Base-by-base conservation (phyloP, 2,888 invertebrate genomes). In the Listrodromus nycthemerus region DNA sequence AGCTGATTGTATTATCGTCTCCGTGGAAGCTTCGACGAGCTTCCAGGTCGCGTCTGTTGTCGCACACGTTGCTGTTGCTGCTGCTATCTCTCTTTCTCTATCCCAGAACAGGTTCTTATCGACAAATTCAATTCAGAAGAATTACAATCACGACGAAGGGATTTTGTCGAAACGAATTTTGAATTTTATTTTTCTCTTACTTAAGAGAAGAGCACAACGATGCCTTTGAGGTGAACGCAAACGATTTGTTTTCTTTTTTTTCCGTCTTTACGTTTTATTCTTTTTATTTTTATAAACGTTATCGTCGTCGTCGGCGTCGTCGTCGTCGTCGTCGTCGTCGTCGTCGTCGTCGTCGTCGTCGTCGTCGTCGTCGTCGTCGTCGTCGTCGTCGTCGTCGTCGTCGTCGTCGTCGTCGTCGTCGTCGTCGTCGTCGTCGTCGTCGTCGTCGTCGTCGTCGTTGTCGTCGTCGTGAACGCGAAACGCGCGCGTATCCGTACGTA, bases 391-490 rank as follows among this genome's bases (percentile, higher is more conserved):
- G 30, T 30, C 30, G 30, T 30, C 30, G 30, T 65, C 21, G n/a
- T 30, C 27, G 21, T 37, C 3, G 21, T 67, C 24, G n/a, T 37
- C 33, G 66, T 61, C 67, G 61, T 61, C 21, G 70, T 41, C 55
- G 79, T 27, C 4, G 30, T 30, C 30, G 30, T 30, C 30, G 30
- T 30, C 30, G 30, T 65, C 4, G 30, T 30, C 30, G 30, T 30
- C 30, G 30, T 30, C 30, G 30, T 65, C 21, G n/a, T 30, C 27
- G 21, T 37, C 3, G 21, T 67, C 24, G n/a, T 37, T 24, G 66
- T 61, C 67, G 61, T 61, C 21, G 70, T 41, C 55, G 79, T 27
- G 52, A 73, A 74, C 50, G 71, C 66, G 82, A 48, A 77, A 77
- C 78, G 78, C 82, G 82, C 77, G 82, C n/a, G 13, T 8, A 10